Conservation (phyloP, 2,888 invertebrate species). For the Athalia circularis region DNA sequence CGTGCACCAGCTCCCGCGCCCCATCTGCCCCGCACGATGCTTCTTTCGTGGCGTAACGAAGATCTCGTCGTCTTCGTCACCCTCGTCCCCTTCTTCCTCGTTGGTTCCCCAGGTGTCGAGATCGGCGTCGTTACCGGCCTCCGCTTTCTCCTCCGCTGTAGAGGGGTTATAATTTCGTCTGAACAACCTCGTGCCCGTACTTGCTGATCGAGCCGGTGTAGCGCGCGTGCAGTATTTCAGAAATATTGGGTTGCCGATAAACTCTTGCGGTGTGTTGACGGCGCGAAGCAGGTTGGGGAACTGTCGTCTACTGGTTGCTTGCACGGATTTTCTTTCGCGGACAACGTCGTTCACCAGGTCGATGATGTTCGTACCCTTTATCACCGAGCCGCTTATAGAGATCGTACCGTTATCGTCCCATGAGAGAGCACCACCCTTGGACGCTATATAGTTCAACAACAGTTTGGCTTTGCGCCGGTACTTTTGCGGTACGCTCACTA, state of each 20-base stretch:
- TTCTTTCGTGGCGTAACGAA: too few species aligned
- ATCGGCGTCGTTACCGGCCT: too few species aligned
- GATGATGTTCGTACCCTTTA: conserved; percentile 45
- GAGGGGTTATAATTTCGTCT: too few species aligned
- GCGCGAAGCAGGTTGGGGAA: conserved; percentile 38
- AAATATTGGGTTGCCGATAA: conserved; percentile 33
- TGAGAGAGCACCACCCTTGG: background rate
- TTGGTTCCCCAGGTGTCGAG: too few species aligned
- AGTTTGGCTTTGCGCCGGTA: conserved; percentile 33
- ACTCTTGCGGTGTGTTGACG: background rate
- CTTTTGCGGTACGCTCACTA: too few species aligned
- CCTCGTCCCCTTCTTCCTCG: too few species aligned
- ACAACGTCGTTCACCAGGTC: too few species aligned
- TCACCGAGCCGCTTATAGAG: conserved; percentile 14
- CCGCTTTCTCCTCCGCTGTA: too few species aligned
- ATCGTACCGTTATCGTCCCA: conserved; percentile 37
- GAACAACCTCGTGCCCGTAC: background rate
- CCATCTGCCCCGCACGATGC: too few species aligned
- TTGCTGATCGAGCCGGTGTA: background rate
- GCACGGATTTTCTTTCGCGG: too few species aligned
- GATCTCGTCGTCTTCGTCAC: too few species aligned
- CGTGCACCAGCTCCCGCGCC: background rate
- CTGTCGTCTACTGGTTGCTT: background rate
- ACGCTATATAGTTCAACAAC: conserved; percentile 24
- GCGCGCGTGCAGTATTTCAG: background rate